Conservation (phyloP, 1,140 invertebrate species). For the Pachypeltis micranthus region DNA sequence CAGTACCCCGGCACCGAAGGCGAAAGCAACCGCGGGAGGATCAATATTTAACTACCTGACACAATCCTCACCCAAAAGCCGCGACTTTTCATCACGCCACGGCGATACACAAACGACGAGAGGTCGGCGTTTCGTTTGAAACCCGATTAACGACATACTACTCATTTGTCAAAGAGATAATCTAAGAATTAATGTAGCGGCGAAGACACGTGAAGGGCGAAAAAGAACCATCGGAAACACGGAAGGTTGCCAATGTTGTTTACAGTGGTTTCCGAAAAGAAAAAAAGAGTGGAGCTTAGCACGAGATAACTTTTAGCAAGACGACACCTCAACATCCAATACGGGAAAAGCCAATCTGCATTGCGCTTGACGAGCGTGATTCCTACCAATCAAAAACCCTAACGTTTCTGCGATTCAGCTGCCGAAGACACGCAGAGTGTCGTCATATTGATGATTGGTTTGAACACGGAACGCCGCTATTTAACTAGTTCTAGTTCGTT, state of each 20-base stretch:
- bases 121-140: too few relatives aligned
- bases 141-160: too few relatives aligned
- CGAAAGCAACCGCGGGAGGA: neutral
- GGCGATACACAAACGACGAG: too few relatives aligned
- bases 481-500: neutral
- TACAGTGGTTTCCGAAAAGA: neutral
- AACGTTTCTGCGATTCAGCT: too few relatives aligned
- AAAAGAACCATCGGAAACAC: too few relatives aligned
- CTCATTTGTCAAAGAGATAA: too few relatives aligned
- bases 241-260: too few relatives aligned
- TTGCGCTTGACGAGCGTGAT: neutral
- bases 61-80: neutral
- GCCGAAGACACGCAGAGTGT: neutral
- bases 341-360: neutral
- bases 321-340: constrained; percentile 6
- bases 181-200: too few relatives aligned
- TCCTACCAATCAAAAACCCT: neutral
- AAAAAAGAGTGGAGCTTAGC: constrained; percentile 6
- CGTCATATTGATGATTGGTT: neutral
- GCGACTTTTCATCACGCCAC: neutral
- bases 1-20: neutral
- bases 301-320: neutral
- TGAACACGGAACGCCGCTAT: neutral
- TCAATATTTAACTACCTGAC: constrained; percentile 8
- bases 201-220: too few relatives aligned